These are phyloP conservation scores for Microcebus jonahi DNA, from an alignment of 2,113 vertebrate species.

Conservation along the genomic window DNA sequence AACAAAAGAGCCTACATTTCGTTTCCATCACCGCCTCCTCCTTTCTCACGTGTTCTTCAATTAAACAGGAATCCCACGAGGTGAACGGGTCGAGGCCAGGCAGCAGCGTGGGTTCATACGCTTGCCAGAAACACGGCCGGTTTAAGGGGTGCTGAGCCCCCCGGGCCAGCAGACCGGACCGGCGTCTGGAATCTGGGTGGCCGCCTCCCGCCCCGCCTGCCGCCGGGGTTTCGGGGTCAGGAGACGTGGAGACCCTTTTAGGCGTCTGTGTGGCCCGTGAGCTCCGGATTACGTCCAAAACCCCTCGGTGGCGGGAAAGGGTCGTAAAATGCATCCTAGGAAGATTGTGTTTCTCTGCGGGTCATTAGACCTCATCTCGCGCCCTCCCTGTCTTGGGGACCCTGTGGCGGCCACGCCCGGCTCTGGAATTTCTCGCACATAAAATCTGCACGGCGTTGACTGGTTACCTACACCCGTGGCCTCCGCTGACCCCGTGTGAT, in stretches of 20 bases:
- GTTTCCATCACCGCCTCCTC: not conserved
- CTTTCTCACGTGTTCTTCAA: constrained; percentile 47
- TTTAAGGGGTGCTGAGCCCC: constrained; percentile 7
- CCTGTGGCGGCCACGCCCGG: not conserved
- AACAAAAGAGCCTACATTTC: not conserved
- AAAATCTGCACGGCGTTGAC: not conserved
- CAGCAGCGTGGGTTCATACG: no score
- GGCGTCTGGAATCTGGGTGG: not conserved
- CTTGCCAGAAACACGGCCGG: not conserved
- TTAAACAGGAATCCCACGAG: constrained; percentile 35
- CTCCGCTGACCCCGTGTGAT: fast-evolving
- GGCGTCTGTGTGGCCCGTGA: fast-evolving
- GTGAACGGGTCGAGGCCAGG: not conserved
- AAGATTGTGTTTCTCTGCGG: fast-evolving
- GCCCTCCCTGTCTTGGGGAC: not conserved
- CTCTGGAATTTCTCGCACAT: not conserved
- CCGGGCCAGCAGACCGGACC: not conserved
- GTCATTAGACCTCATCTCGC: fast-evolving
- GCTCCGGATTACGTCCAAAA: fast-evolving
- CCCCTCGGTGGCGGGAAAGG: not conserved
- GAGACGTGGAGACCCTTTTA: not conserved
- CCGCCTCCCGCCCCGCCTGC: not conserved
- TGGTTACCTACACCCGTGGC: fast-evolving
- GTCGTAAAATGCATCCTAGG: not conserved
- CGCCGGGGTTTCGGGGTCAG: no score